Percentiles rank a stretch among this genome's conserved stretches.
Evolutionary conservation across 2,888 invertebrate genomes (phyloP).

Genomic region (Nudaria mundana): DNA sequence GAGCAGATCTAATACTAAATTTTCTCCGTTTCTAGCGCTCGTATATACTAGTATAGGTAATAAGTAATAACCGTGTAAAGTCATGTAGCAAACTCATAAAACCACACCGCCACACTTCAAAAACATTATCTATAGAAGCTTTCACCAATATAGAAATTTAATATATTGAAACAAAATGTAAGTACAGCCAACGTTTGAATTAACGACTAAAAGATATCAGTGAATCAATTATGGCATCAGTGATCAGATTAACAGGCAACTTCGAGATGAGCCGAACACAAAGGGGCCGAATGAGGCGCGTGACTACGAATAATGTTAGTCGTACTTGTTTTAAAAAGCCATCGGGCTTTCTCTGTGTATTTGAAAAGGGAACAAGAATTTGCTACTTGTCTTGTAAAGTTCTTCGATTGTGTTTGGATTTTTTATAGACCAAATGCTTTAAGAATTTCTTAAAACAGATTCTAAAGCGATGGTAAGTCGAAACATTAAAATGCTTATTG

Average conservation of each 20-base stretch:
- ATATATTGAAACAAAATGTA: constrained; percentile 22
- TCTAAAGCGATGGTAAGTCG: too few species aligned
- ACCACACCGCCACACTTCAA: neutral
- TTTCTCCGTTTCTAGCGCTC: too few species aligned
- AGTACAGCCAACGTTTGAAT: constrained; percentile 20
- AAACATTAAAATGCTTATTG: too few species aligned
- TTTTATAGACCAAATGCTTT: too few species aligned
- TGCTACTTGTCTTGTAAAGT: constrained; percentile 7
- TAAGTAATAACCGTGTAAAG: too few species aligned
- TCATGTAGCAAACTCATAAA: neutral
- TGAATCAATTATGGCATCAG: constrained; percentile 56
- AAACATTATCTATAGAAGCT: constrained; percentile 3
- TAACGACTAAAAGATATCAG: constrained; percentile 35
- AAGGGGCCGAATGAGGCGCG: constrained; percentile 53
- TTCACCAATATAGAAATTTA: constrained; percentile 14
- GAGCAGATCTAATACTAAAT: too few species aligned
- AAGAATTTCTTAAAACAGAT: too few species aligned
- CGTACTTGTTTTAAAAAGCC: constrained; percentile 27
- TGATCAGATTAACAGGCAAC: constrained; percentile 55
- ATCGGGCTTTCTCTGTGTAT: constrained; percentile 9
- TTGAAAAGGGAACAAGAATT: constrained; percentile 4
- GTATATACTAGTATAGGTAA: too few species aligned
- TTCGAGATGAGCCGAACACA: constrained; percentile 60
- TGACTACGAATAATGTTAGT: constrained; percentile 62
- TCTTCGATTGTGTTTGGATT: neutral